phyloP scores from a whole-genome alignment of 2,888 invertebrate species.

The Plebejus argus region DNA sequence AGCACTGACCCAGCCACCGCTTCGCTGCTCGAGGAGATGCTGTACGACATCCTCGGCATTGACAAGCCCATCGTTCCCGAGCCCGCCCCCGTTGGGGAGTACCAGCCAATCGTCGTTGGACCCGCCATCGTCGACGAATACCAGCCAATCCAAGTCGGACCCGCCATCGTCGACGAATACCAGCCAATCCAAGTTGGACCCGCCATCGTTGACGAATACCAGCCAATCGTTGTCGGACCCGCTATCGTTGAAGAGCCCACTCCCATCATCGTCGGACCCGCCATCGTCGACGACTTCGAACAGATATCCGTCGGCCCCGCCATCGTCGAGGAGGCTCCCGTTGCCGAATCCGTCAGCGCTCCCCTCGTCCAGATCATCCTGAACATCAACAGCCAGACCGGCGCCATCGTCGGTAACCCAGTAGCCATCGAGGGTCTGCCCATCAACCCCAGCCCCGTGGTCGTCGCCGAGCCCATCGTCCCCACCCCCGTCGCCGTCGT shows the following conservation, averaged over 20 bases:
- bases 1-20: constrained; percentile 51
- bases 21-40: constrained; percentile 47
- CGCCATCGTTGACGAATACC: background rate
- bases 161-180: background rate
- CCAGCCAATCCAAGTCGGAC: background rate
- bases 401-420: background rate
- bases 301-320: too few relatives aligned
- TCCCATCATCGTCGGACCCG: background rate
- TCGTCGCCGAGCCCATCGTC: background rate
- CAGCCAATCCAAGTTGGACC: background rate
- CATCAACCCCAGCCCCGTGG: background rate
- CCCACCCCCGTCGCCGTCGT: constrained; percentile 11
- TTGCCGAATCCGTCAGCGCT: constrained; percentile 36
- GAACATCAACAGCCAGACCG: constrained; percentile 36
- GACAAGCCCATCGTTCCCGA: constrained; percentile 33
- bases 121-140: constrained; percentile 33
- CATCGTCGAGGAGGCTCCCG: too few relatives aligned
- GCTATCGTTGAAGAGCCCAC: background rate
- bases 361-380: constrained; percentile 47
- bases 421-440: constrained; percentile 24
- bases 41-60: constrained; percentile 43
- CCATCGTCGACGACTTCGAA: background rate
- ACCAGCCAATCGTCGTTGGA: constrained; percentile 35
- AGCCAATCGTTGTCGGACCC: too few relatives aligned
- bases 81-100: constrained; percentile 38